Evolutionary conservation across 2,888 invertebrate genomes (phyloP).

Genomic region (Chironomus riparius): DNA sequence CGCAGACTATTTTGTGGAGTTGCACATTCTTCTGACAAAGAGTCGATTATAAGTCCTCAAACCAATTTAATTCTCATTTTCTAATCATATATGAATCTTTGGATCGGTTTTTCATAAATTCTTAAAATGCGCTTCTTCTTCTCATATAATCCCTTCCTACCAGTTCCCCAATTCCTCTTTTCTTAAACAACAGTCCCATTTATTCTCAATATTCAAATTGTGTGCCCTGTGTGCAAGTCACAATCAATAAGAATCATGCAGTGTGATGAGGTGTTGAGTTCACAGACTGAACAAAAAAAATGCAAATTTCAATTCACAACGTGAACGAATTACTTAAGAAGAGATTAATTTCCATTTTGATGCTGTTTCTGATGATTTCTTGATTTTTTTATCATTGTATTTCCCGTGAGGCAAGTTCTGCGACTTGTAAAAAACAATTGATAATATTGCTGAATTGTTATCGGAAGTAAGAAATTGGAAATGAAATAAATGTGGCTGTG

Average conservation of each 20-base stretch:
- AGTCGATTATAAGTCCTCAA: no score
- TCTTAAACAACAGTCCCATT: no score
- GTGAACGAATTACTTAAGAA: neutral
- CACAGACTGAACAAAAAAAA: neutral
- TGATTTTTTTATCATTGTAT: neutral
- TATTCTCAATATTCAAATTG: no score
- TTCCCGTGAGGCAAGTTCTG: neutral
- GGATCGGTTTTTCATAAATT: no score
- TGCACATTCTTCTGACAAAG: no score
- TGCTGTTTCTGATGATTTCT: neutral
- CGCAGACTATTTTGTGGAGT: no score
- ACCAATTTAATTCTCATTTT: no score
- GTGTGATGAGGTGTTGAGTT: conserved; percentile 21
- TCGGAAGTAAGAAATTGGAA: neutral
- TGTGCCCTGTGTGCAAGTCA: neutral
- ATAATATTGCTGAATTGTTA: neutral
- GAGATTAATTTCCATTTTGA: conserved; percentile 3
- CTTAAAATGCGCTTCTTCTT: no score
- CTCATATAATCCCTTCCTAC: neutral
- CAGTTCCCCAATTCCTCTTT: no score
- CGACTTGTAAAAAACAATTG: conserved; percentile 14
- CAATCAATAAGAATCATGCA: conserved; percentile 13
- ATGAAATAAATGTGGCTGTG: neutral
- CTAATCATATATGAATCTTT: no score
- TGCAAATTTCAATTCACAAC: conserved; percentile 12